Base-by-base conservation (phyloP, 2,888 invertebrate genomes). In the Mesopsocus fuscifrons region DNA sequence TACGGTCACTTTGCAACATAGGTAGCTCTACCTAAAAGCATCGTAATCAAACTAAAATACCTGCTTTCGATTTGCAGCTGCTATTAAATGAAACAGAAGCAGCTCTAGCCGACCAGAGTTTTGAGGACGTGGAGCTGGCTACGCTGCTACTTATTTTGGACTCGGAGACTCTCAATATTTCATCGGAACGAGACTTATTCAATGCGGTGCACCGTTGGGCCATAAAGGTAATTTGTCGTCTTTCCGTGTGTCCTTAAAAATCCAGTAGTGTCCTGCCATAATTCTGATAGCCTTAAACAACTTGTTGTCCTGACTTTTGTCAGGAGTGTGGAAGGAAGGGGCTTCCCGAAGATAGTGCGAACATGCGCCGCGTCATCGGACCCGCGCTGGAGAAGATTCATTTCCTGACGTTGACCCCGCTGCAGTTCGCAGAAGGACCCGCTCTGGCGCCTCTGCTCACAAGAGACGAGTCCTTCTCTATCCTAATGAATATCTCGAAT, bases 381-480 rank as follows among this genome's bases (percentile, higher is more conserved):
- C 42, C 51, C n/a, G 77, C 77, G 0, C 65, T 84, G 1, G 74
- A 73, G 54, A 80, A 83, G 60, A 76, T 87, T 46, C 69, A 84
- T 18, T 85, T 85, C 60, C 65, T 85, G 9, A 82, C 81, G 0
- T 62, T 87, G 50, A 74, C 74, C 0, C 79, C 84, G 1, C 75
- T 81, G 56, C 78, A 84, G 62, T 85, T 87, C 58, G 83, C 85
- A 1, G 79, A 80, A 53, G 81, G 82, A 0, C 82, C 84, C 1
- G 83, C 80, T 1, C 68, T 74, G 41, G 9, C 53, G 11, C 63
- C 67, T n/a, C 61, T 85, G 6, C 65, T 87, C 20, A 69, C 74
- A 1, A 76, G 82, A 58, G 69, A 79, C 2, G 85, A 87, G 56
- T 76, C 82, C 11, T 77, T 83, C 54, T 73, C 80, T 0, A 77